A percentile compares a stretch with the other conserved stretches of the same genome.
phyloP scores from a whole-genome alignment of 2,797 vertebrate genomes.

The Crenuchus spilurus region DNA sequence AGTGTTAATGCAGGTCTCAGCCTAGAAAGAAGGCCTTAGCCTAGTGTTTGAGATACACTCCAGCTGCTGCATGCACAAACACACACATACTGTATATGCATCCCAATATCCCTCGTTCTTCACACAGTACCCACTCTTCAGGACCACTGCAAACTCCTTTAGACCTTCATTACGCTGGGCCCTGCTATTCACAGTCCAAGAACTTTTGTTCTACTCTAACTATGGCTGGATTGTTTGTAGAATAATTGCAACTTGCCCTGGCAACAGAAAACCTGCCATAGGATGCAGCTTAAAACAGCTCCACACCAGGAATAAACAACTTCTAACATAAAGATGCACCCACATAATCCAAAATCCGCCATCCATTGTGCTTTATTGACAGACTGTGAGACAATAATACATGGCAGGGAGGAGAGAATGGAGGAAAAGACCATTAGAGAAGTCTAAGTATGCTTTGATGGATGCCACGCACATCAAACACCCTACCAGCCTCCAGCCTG shows the following conservation, averaged over 20 bases:
- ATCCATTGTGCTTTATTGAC: conserved; percentile 20
- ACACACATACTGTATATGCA: background rate
- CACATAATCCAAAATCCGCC: conserved; percentile 12
- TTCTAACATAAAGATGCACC: background rate
- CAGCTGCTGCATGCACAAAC: conserved; percentile 14
- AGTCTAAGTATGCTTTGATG: conserved; percentile 54
- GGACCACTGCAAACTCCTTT: background rate
- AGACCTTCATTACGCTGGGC: background rate
- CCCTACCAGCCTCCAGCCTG: conserved; percentile 58
- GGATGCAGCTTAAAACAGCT: background rate
- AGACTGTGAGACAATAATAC: conserved; percentile 44
- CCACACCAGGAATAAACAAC: background rate
- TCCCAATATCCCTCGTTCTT: background rate
- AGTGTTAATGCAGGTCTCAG: conserved; percentile 1
- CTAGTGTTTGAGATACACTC: background rate
- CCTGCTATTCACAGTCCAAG: background rate
- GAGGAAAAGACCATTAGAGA: conserved; percentile 42
- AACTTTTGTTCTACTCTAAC: background rate
- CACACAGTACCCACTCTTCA: background rate
- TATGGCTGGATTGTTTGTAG: background rate
- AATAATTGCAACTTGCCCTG: background rate
- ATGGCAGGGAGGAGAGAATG: conserved; percentile 35
- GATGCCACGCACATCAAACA: conserved; percentile 63
- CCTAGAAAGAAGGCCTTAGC: background rate
- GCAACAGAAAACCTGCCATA: background rate